Evolutionary conservation across 2,888 invertebrate genomes (phyloP), one percentile per base, ranked within the genome.

Genomic region (Oegoconia quadripuncta): DNA sequence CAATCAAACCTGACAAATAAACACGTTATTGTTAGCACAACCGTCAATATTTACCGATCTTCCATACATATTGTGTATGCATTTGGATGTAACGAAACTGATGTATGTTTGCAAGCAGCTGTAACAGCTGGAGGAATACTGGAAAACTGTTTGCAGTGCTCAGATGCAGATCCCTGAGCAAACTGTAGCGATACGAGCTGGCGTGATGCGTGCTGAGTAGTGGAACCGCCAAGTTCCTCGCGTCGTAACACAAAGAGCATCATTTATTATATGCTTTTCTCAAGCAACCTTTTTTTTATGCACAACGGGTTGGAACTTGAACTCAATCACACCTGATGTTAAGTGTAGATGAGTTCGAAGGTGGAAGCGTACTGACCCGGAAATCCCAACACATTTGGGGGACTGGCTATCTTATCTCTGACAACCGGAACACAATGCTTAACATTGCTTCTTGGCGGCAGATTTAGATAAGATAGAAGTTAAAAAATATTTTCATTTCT

Each of bases 101-200:
- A 17, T 14, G 2, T 16, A 17, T 30, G 29, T 30, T 30, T 27
- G 27, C 27, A 1, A 5, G 14, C 13, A 48, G 57, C 64, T 59
- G 67, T 42, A 43, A 38, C 39, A 39, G n/a, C 36, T 42, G 59
- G 62, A 65, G 65, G 56, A 69, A 63, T 55, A 68, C 70, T 50
- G 63, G 53, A 46, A 39, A 39, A 22, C 32, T 74, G 66, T 75
- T 70, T 69, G 46, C 50, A 16, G 37, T 41, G 34, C 47, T 55
- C 48, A 62, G 38, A 26, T 4, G 18, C 23, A 56, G 55, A 77
- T 66, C 71, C 64, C 23, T 34, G n/a, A 3, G 56, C 63, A 74
- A 68, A 76, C 71, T 48, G 16, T 22, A 29, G 35, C 64, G 69
- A 71, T 66, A 68, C 34, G 39, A 11, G 11, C 11, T 11, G 7